Conservation (phyloP, 2,888 invertebrate species). For the Acrocyrtus sp. region DNA sequence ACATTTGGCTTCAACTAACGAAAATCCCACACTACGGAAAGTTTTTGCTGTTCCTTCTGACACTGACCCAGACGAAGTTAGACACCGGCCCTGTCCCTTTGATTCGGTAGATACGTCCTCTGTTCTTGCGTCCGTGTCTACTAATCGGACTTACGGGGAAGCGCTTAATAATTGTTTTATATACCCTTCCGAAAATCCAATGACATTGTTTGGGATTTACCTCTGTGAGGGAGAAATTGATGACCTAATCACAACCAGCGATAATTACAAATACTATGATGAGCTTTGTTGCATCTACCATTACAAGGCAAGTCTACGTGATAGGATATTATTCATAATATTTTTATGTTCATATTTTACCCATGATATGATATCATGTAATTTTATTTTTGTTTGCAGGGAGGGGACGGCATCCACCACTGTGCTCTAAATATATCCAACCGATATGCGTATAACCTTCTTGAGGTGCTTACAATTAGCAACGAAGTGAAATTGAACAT, state of each 20-base stretch:
- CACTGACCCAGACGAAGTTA: too few species aligned
- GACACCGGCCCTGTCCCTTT: too few species aligned
- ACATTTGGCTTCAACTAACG: constrained; percentile 10
- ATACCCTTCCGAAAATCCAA: constrained; percentile 5
- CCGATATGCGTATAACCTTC: constrained; percentile 29
- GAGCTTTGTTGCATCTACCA: constrained; percentile 42
- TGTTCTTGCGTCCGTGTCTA: neutral
- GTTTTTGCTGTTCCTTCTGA: too few species aligned
- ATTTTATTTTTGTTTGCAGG: constrained; percentile 12
- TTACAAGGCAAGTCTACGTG: constrained; percentile 10
- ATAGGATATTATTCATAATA: neutral
- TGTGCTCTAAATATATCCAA: constrained; percentile 36
- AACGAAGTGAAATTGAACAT: neutral
- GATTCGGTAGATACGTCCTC: neutral
- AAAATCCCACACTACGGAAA: too few species aligned
- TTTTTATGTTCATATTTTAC: neutral
- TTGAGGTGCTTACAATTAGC: constrained; percentile 20
- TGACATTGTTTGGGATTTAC: constrained; percentile 12
- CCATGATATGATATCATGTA: neutral
- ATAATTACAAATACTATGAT: constrained; percentile 36
- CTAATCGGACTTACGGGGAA: neutral
- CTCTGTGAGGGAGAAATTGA: neutral
- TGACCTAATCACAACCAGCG: neutral
- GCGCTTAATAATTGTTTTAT: constrained; percentile 1
- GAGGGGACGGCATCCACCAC: constrained; percentile 15